A percentile compares a stretch with the other conserved stretches of the same genome.
Evolutionary conservation across 2,797 vertebrate species (phyloP).

Genomic region (Gambelia wislizenii): DNA sequence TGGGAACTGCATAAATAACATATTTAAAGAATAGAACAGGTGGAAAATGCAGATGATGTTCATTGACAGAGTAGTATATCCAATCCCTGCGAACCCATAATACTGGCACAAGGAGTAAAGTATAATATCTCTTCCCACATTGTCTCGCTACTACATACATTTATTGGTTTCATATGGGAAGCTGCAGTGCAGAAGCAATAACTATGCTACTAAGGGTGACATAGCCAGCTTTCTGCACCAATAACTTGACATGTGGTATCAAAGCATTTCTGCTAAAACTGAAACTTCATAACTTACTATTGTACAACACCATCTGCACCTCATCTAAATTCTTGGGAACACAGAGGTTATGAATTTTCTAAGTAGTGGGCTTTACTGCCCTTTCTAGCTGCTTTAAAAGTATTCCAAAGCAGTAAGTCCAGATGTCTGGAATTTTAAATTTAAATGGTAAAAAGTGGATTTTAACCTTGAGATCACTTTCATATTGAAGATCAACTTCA

Average conservation of each 20-base stretch:
- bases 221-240: neutral
- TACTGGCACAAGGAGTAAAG: neutral
- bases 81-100: neutral
- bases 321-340: neutral
- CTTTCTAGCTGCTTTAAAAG: neutral
- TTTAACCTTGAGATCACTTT: conserved; percentile 13
- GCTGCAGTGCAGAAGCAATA: neutral
- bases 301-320: neutral
- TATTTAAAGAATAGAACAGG: neutral
- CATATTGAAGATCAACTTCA: neutral
- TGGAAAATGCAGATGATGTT: neutral
- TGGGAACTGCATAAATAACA: neutral
- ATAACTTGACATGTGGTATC: neutral
- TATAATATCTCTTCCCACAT: neutral
- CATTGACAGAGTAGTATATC: neutral
- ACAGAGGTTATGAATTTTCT: neutral
- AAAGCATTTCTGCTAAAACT: neutral
- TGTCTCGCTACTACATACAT: neutral
- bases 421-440: neutral
- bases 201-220: neutral
- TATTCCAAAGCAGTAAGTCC: neutral
- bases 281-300: neutral
- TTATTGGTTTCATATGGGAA: neutral
- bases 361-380: neutral
- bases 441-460: conserved; percentile 8